Base-by-base conservation (phyloP, 2,113 vertebrate species). In the Tauraco erythrolophus region DNA sequence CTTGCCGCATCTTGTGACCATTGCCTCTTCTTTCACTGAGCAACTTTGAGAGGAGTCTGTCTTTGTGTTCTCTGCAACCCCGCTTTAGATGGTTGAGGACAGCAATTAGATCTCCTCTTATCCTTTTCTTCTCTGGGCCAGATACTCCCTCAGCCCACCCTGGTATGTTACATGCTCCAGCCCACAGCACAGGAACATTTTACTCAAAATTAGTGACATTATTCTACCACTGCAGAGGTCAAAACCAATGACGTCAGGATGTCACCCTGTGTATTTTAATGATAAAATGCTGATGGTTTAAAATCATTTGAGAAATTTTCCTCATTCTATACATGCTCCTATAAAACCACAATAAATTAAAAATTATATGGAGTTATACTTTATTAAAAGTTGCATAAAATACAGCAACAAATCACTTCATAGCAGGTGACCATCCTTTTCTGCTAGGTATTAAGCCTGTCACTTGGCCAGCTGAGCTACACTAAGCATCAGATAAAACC, bases 401-500 rank as follows among this genome's bases (percentile, higher is more conserved):
- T 31, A 85, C 25, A 91, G 72, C 61, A 85, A 66, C 70, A 92
- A 91, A 93, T 69, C 74, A 92, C 86, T 89, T 81, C 77, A 43
- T 41, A 82, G 72, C 95, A 96, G 95, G 94, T 97, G 97, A 94
- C 77, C 91, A 89, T 16, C 69, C 51, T 57, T 88, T 68, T 84
- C 89, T 89, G 79, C 35, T 70, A 87, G 64, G 80, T 74, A 81
- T 84, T 96, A 95, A 97, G 92, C 69, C 79, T 57, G 57, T 31
- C 3, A 1, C 72, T 94, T 76, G 89, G 83, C 86, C 92, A 95
- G 72, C 72, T 71, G 86, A 96, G 69, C 86, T 84, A 75, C 77
- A 82, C 77, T 94, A 75, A 95, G 93, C 66, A 79, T 84, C 57
- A 95, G 65, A 94, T 84, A 94, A 97, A 88, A 91, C 84, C 95